Evolutionary conservation across 2,888 invertebrate species (phyloP), one percentile per base, ranked within the genome.

Genomic region (Drosophila cognata): DNA sequence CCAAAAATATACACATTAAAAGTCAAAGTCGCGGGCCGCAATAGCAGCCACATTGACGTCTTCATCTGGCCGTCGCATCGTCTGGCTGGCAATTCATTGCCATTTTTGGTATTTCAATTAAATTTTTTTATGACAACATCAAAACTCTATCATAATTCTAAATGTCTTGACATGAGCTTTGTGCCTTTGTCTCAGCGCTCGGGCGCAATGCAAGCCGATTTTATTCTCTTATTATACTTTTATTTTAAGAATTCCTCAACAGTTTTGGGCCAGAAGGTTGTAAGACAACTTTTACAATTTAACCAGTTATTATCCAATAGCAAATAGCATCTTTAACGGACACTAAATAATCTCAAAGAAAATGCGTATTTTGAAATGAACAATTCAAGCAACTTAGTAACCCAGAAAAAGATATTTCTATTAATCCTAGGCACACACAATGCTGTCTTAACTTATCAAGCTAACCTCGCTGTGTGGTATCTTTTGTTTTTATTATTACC

Each of bases 101-200:
- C 91, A 90, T 91, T 92, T 92, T 91, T 90, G 92, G 91, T 91
- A 92, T 92, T 92, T 92, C 91, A 92, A 92, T 92, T 92, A 92
- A 92, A 91, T 91, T 91, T 92, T 89, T 91, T 91, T 91, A 91
- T 91, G 88, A 89, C 90, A 91, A 89, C 89, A 91, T 91, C 90
- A 91, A 91, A 90, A 91, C 89, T 90, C 88, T 91, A 91, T 91
- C 91, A 90, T 91, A 91, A 91, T 89, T 87, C 87, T 88, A 87
- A 88, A 87, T 72, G 82, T 73, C 65, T 62, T 84, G 87, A 88
- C 89, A 81, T 86, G 88, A 79, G 86, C 80, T 86, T 77, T 79
- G 81, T 61, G 61, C 67, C 79, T 78, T 71, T 78, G 74, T 71
- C 51, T 60, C 57, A 53, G 66, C 75, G 71, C 51, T 41, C 58